Base-by-base conservation (phyloP, 2,888 invertebrate genomes). In the Dioctria rufipes region DNA sequence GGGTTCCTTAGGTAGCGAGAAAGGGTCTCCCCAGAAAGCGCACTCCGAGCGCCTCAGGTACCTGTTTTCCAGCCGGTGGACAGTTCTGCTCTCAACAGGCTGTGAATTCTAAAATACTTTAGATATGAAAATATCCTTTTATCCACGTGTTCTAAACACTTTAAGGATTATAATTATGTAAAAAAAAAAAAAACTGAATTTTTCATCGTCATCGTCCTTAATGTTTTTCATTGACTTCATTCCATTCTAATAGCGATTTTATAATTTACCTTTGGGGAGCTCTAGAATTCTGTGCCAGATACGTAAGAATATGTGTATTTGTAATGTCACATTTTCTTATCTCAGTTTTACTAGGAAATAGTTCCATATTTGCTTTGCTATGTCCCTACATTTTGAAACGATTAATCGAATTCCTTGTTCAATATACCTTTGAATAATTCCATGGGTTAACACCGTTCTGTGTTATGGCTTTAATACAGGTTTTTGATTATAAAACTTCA, bases 381-480 rank as follows among this genome's bases (percentile, higher is more conserved):
- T 25, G 25, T 60, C 60, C 60, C n/a, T 60, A 3, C 60, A 60
- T 60, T 60, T 60, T 60, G 60, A 13, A 6, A 60, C 60, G 37
- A n/a, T 60, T 60, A 60, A 60, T 6, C 37, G n/a, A 60, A 60
- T n/a, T 37, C 60, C 60, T 37, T 60, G n/a, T 60, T 60, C 60
- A 60, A 13, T 60, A 60, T 11, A 60, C 60, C n/a, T 60, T 25
- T 13, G 13, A 4, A 60, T 60, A 60, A 60, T 60, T 60, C n/a
- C 13, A 37, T 60, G 60, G 60, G 60, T 60, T 60, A 60, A 60
- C n/a, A 13, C 82, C 78, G 80, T 9, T 40, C 49, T 13, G 78
- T 82, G 65, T 60, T 78, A 25, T 80, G 63, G 60, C 25, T 60
- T 13, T 60, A 60, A 37, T 60, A 25, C n/a, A 60, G n/a, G 13